phyloP scores from a whole-genome alignment of 2,888 invertebrate species.

The Sabatieria punctata region DNA sequence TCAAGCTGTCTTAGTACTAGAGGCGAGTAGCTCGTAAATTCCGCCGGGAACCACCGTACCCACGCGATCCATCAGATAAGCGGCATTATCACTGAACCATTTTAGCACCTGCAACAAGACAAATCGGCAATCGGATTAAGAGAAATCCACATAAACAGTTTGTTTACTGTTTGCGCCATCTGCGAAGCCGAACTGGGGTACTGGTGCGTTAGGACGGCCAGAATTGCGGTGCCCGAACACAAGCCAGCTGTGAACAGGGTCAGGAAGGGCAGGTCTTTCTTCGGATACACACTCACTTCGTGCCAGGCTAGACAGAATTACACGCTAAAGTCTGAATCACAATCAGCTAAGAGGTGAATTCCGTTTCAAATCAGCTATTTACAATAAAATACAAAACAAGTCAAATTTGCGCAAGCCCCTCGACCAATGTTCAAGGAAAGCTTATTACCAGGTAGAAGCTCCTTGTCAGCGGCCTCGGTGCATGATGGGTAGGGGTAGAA shows the following conservation, averaged over 20 bases:
- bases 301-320: conserved; percentile 60
- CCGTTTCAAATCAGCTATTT: too few relatives aligned
- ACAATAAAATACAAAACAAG: too few relatives aligned
- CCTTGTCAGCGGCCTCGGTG: conserved; percentile 76
- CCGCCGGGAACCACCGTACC: conserved; percentile 21
- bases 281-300: conserved; percentile 77
- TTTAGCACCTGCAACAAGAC: conserved; percentile 8
- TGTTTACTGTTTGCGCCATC: conserved; percentile 53
- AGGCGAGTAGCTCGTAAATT: conserved; percentile 20
- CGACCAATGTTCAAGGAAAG: not conserved
- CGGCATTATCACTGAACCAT: not conserved
- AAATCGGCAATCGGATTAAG: not conserved
- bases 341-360: too few relatives aligned
- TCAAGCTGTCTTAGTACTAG: conserved; percentile 9
- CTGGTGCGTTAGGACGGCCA: conserved; percentile 71
- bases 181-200: conserved; percentile 76
- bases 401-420: too few relatives aligned
- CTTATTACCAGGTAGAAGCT: conserved; percentile 52
- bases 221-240: conserved; percentile 71
- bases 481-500: conserved; percentile 83
- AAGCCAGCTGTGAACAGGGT: conserved; percentile 76
- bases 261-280: conserved; percentile 76
- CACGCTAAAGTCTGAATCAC: too few relatives aligned
- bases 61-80: conserved; percentile 12
- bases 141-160: too few relatives aligned